These are phyloP conservation scores for Drosophila monieri DNA, from an alignment of 2,888 invertebrate genomes.

Conservation along the genomic window DNA sequence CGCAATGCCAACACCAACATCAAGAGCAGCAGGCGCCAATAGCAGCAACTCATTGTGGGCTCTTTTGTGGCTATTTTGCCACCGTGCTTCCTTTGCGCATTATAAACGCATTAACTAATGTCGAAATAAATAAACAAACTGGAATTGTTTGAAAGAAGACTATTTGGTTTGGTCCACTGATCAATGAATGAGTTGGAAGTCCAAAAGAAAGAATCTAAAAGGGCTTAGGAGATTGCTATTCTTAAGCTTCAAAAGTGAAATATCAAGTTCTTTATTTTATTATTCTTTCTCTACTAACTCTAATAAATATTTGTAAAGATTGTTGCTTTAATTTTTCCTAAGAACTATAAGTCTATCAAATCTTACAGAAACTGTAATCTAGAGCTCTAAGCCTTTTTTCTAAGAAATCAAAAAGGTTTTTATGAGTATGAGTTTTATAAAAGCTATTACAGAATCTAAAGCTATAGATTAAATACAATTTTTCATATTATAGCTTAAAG, in stretches of 20 bases:
- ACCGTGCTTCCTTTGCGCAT: slow-evolving; percentile 57
- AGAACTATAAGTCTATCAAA: no score
- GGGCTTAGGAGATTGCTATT: background rate
- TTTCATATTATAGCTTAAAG: no score
- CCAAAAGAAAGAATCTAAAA: background rate
- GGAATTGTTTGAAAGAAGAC: slow-evolving; percentile 15
- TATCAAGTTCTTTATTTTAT: background rate
- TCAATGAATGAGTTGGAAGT: background rate
- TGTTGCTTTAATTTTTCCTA: no score
- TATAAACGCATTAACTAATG: slow-evolving; percentile 76
- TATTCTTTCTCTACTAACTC: background rate
- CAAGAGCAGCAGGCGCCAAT: slow-evolving; percentile 63
- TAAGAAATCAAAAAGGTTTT: no score
- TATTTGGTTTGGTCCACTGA: background rate
- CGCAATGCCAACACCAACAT: no score
- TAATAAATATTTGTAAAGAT: no score
- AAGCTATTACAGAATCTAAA: no score
- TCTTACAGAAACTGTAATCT: no score
- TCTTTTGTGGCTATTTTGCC: slow-evolving; percentile 27
- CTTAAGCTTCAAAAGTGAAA: background rate
- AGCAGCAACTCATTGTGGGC: slow-evolving; percentile 32
- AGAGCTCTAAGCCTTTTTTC: no score
- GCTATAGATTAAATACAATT: no score
- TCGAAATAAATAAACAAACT: slow-evolving; percentile 59
- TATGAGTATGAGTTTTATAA: no score